A percentile compares a stretch with the other conserved stretches of the same genome.
Evolutionary conservation across 2,888 invertebrate species (phyloP).

Genomic region (Pseudococcus viburni): DNA sequence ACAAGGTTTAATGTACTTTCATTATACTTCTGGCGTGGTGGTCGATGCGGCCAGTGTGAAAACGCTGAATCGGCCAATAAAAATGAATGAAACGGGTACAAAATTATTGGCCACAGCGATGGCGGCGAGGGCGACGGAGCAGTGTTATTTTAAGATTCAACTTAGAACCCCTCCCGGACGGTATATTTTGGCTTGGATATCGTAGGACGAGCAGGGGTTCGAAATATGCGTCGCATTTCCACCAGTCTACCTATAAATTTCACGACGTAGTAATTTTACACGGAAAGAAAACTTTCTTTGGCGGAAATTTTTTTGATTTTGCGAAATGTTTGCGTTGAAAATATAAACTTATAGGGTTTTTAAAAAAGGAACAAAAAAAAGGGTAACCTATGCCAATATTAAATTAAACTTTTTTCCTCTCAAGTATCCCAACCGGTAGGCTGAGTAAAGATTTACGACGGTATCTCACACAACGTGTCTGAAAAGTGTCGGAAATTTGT

Average conservation of each 20-base stretch:
- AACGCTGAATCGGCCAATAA: constrained; percentile 49
- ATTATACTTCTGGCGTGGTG: neutral
- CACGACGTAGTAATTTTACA: neutral
- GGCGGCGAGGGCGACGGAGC: neutral
- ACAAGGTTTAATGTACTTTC: constrained; percentile 40
- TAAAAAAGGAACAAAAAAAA: neutral
- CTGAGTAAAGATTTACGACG: neutral
- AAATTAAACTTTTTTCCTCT: constrained; percentile 14
- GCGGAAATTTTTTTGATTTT: constrained; percentile 12
- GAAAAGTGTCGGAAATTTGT: neutral
- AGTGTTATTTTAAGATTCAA: constrained; percentile 44
- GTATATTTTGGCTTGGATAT: constrained; percentile 7
- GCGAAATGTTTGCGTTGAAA: constrained; percentile 24
- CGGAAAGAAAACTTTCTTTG: neutral
- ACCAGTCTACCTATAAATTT: neutral
- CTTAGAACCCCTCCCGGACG: constrained; percentile 6
- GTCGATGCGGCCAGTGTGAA: constrained; percentile 49
- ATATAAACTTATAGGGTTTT: neutral
- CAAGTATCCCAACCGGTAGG: neutral
- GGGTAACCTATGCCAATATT: constrained; percentile 33
- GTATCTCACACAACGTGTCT: neutral
- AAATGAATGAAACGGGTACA: constrained; percentile 44
- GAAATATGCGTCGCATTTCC: neutral
- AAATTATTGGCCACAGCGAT: neutral
- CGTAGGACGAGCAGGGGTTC: constrained; percentile 14